phyloP scores from a whole-genome alignment of 2,113 vertebrate species.

The Vulpes lagopus region DNA sequence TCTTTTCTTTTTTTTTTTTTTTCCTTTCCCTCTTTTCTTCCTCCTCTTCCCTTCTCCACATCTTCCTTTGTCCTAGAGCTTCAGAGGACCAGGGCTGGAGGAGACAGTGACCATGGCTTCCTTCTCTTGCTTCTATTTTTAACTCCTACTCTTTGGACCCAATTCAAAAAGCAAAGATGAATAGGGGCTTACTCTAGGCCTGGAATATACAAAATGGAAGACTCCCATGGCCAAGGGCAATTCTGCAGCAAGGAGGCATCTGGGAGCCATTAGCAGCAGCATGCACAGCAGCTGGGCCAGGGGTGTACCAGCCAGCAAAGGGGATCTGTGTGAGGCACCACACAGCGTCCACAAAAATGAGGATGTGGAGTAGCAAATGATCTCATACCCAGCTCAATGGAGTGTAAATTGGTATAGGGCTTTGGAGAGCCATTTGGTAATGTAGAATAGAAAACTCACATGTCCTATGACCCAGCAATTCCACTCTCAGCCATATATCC shows the following conservation, averaged over 20 bases:
- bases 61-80: neutral
- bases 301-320: neutral
- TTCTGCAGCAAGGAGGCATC: neutral
- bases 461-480: neutral
- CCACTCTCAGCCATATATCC: neutral
- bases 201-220: neutral
- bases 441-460: neutral
- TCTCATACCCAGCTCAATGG: neutral
- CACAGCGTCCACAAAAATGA: neutral
- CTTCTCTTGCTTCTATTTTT: neutral
- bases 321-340: neutral
- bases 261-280: neutral
- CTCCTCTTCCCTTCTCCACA: neutral
- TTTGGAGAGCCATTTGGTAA: neutral
- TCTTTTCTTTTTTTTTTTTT: too few species aligned
- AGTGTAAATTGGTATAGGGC: neutral
- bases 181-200: neutral
- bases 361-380: neutral
- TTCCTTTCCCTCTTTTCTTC: neutral
- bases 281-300: neutral
- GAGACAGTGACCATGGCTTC: neutral
- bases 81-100: neutral
- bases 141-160: neutral
- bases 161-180: conserved; percentile 14
- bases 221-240: neutral